Base-by-base conservation (phyloP, 1,140 invertebrate genomes). In the Sogatella furcifera region DNA sequence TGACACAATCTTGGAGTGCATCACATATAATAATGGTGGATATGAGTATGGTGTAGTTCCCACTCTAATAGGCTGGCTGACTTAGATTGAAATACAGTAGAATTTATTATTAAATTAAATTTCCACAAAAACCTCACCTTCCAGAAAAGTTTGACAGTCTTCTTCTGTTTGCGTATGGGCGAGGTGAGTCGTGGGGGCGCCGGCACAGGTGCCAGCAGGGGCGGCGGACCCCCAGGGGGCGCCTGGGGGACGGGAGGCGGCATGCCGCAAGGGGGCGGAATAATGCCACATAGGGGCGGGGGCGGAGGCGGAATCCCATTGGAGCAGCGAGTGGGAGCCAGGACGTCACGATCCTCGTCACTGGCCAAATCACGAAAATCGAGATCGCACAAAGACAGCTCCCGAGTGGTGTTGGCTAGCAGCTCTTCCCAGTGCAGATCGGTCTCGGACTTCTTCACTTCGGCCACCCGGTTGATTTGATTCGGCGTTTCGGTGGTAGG, bases 71-170 rank as follows among this genome's bases (percentile, higher is more conserved):
- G 6, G 24, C 24, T 28, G 2, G 24, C 24, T 28, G 2, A 28
- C 6, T 28, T 6, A 28, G 24, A 28, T 2, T 28, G 6, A 28
- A 4, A 28, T 4, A 28, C 6, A 28, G 24, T n/a, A 28, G 24
- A 28, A 6, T 28, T 28, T 6, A 28, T 28, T 28, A 28, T 28
- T 28, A 28, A 28, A 28, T 6, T 6, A 28, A 4, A 4, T 28
- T 28, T 28, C 6, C 2, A 28, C 2, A 2, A 28, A 28, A 4
- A 4, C 6, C 24, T 55, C 61, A 70, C 69, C 68, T 70, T 91
- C 97, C 97, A 99, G 73, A 99, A 98, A n/a, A 99, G 77, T 77
- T 97, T 97, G 5, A 98, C 88, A n/a, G 96, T 98, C 74, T 98
- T 98, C 73, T 97, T 97, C 67, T 84, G 94, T 72, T 97, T 97